Percentiles rank a stretch among this genome's conserved stretches.
phyloP scores from a whole-genome alignment of 2,113 vertebrate genomes.

The Pyxicephalus adspersus region DNA sequence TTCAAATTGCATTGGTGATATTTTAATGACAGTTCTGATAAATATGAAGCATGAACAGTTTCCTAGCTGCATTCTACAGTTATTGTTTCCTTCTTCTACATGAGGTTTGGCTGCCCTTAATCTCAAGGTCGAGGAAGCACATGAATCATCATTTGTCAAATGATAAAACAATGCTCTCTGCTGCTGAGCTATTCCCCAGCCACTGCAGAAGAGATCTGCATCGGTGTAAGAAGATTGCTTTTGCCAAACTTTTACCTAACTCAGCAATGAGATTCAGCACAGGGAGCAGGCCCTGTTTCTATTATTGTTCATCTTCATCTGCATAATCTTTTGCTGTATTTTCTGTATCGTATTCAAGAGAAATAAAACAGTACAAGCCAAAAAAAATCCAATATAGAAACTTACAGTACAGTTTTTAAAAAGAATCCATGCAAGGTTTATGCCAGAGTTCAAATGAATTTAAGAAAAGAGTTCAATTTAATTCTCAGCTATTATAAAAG shows the following conservation, averaged over 20 bases:
- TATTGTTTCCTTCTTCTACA: not conserved
- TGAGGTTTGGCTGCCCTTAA: constrained; percentile 13
- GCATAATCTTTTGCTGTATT: not conserved
- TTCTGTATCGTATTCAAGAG: no score
- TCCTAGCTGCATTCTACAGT: not conserved
- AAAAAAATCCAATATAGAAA: no score
- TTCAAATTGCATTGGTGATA: no score
- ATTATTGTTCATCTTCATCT: constrained; percentile 15
- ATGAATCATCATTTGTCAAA: constrained; percentile 48
- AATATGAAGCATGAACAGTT: not conserved
- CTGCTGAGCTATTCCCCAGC: constrained; percentile 23
- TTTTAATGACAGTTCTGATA: not conserved
- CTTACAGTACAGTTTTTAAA: no score
- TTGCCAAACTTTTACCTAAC: not conserved
- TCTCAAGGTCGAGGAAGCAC: constrained; percentile 19
- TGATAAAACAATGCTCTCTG: not conserved
- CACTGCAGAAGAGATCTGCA: constrained; percentile 4
- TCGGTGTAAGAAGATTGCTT: constrained; percentile 28
- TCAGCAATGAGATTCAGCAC: constrained; percentile 4
- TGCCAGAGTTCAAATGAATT: no score
- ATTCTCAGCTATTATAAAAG: no score
- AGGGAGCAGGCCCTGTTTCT: not conserved
- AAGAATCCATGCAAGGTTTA: no score
- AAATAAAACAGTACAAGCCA: no score
- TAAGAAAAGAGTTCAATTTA: no score